phyloP scores from a whole-genome alignment of 1,140 invertebrate genomes.

The Bombus terrestris region DNA sequence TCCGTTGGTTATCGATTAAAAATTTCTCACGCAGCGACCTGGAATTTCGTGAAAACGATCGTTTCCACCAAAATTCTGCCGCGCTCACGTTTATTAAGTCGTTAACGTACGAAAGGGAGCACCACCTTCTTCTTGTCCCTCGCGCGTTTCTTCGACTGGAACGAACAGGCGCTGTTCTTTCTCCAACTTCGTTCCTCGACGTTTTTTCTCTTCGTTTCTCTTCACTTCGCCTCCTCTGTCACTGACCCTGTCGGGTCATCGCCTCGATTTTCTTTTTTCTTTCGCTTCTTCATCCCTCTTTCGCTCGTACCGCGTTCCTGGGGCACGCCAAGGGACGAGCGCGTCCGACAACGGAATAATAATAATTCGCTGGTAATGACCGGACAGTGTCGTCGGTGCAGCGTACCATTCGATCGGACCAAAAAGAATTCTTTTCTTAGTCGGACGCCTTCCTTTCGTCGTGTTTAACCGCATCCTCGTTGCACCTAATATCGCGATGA shows the following conservation, averaged over 20 bases:
- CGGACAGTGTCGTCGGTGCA: not conserved
- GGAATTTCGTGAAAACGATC: not conserved
- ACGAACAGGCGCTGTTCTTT: not conserved
- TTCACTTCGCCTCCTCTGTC: slow-evolving; percentile 7
- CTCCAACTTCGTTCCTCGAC: not conserved
- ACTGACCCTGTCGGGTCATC: slow-evolving; percentile 35
- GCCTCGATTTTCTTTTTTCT: slow-evolving; percentile 2
- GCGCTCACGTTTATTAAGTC: slow-evolving; percentile 9
- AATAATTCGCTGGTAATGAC: slow-evolving; percentile 44
- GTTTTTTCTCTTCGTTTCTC: not conserved
- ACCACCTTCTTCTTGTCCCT: not conserved
- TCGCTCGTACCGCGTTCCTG: not conserved
- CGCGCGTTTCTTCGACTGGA: slow-evolving; percentile 36
- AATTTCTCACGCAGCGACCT: not conserved
- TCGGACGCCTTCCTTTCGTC: not conserved
- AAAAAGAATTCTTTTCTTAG: not conserved
- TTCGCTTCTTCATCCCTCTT: slow-evolving; percentile 13
- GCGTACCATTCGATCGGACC: not conserved
- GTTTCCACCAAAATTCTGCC: not conserved
- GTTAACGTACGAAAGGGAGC: slow-evolving; percentile 1
- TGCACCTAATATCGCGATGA: not conserved
- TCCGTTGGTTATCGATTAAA: slow-evolving; percentile 1
- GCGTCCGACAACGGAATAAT: slow-evolving; percentile 31
- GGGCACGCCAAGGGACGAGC: slow-evolving; percentile 7
- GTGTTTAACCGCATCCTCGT: too few species aligned